phyloP scores from a whole-genome alignment of 2,888 invertebrate genomes.

The Scaptomyza cyrtandrae region DNA sequence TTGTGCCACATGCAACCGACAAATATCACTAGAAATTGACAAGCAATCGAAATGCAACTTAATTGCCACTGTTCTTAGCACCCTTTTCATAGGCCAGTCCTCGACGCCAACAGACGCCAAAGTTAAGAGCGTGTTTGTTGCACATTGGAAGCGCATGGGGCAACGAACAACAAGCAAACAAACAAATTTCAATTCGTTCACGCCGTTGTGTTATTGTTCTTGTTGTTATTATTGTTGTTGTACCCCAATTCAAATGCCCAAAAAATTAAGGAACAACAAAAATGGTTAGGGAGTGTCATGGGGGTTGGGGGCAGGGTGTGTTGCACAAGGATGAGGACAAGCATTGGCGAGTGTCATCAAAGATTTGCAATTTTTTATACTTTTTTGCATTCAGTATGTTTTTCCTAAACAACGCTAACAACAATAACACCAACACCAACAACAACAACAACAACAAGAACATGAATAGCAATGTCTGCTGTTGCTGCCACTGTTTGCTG shows the following conservation, averaged over 20 bases:
- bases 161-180: conserved; percentile 66
- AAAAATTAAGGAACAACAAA: conserved; percentile 49
- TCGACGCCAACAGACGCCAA: conserved; percentile 2
- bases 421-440: conserved; percentile 31
- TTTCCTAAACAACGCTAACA: conserved; percentile 65
- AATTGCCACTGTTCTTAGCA: background rate
- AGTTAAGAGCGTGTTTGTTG: conserved; percentile 34
- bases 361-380: conserved; percentile 11
- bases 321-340: conserved; percentile 36
- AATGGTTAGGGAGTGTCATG: conserved; percentile 8
- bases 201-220: conserved; percentile 38
- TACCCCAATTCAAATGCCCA: conserved; percentile 30
- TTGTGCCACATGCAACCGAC: background rate
- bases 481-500: conserved; percentile 19
- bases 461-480: conserved; percentile 30
- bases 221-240: conserved; percentile 21
- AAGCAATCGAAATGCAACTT: conserved; percentile 7
- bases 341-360: conserved; percentile 46
- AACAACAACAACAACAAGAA: conserved; percentile 39
- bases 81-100: background rate
- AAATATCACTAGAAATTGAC: background rate
- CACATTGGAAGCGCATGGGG: conserved; percentile 67
- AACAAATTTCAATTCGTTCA: conserved; percentile 81
- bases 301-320: background rate
- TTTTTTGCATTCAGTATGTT: conserved; percentile 64